Evolutionary conservation across 2,797 vertebrate genomes (phyloP).

Genomic region (Paedocypris micromegethes): DNA sequence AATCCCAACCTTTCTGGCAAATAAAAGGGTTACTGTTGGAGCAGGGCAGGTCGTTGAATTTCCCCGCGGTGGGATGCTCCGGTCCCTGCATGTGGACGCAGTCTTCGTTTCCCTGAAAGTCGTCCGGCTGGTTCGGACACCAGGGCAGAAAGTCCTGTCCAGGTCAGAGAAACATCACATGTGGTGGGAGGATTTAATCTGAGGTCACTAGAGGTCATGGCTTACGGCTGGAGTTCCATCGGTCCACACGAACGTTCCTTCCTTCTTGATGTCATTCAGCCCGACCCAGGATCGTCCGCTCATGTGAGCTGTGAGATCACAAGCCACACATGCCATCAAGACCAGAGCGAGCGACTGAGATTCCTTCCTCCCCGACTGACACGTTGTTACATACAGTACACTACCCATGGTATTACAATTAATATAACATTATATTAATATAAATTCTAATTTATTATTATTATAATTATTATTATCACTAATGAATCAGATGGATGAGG

Average conservation of each 20-base stretch:
- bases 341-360: too few relatives aligned
- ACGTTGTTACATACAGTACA: not conserved
- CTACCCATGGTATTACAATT: too few relatives aligned
- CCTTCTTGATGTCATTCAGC: conserved; percentile 60
- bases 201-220: conserved; percentile 2
- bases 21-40: conserved; percentile 56
- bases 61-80: conserved; percentile 50
- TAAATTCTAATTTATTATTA: too few relatives aligned
- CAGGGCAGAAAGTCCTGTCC: conserved; percentile 60
- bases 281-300: conserved; percentile 65
- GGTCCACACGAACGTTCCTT: conserved; percentile 56
- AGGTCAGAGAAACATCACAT: not conserved
- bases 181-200: too few relatives aligned
- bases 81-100: conserved; percentile 60
- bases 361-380: too few relatives aligned
- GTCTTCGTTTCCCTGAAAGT: conserved; percentile 67
- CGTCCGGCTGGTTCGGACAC: conserved; percentile 63
- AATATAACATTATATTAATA: too few relatives aligned
- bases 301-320: conserved; percentile 65
- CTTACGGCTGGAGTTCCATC: conserved; percentile 63
- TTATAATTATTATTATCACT: too few relatives aligned
- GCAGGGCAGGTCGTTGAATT: conserved; percentile 64
- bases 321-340: too few relatives aligned
- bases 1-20: conserved; percentile 68
- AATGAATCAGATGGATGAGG: too few relatives aligned